Evolutionary conservation across 2,888 invertebrate genomes (phyloP).

Genomic region (Oxyteleia sp.): DNA sequence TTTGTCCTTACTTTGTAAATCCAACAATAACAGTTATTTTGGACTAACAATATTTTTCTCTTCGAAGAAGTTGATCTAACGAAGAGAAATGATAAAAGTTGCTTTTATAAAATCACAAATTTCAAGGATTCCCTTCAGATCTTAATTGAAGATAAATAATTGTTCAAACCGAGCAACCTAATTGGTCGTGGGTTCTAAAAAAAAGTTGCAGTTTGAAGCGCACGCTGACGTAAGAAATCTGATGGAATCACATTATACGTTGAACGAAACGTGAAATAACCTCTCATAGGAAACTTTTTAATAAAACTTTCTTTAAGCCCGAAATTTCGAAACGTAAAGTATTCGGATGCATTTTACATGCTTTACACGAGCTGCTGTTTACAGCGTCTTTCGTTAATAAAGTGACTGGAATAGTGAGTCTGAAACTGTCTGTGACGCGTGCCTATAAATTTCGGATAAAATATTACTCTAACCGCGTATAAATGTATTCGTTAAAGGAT

Average conservation of each 20-base stretch:
- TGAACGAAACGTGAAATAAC: neutral
- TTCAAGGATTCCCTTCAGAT: too few relatives aligned
- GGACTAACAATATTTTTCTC: too few relatives aligned
- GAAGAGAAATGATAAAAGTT: too few relatives aligned
- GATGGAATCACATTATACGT: neutral
- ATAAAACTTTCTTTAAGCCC: neutral
- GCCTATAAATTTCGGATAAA: constrained; percentile 10
- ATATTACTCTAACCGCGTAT: neutral
- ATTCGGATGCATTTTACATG: neutral
- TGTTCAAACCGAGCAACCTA: neutral
- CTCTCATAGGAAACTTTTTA: neutral
- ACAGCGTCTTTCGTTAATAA: neutral
- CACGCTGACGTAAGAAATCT: neutral
- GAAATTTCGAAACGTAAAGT: neutral
- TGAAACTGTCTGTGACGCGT: neutral
- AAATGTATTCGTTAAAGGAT: constrained; percentile 27
- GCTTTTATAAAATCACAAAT: too few relatives aligned
- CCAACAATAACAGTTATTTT: too few relatives aligned
- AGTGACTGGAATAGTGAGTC: neutral
- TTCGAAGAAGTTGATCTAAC: too few relatives aligned
- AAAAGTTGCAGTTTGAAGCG: neutral
- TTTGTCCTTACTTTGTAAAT: too few relatives aligned
- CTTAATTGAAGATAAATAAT: too few relatives aligned
- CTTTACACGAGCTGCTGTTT: neutral
- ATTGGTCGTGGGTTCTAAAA: neutral